phyloP scores from a whole-genome alignment of 2,797 vertebrate genomes.

The Xyrichtys novacula region DNA sequence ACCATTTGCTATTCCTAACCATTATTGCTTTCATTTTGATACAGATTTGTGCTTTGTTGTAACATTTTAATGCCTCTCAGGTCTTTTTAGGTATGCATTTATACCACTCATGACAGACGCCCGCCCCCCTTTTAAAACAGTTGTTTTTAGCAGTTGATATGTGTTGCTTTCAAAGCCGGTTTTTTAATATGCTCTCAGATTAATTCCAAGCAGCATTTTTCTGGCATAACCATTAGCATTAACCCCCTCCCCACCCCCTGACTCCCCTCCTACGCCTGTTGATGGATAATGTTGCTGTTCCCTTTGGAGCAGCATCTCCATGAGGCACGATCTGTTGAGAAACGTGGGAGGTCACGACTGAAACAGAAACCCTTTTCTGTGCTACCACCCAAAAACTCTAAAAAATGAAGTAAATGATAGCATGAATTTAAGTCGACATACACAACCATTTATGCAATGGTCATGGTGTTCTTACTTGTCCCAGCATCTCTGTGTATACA shows the following conservation, averaged over 20 bases:
- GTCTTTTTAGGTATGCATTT: conserved; percentile 30
- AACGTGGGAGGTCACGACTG: conserved; percentile 77
- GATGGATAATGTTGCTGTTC: conserved; percentile 76
- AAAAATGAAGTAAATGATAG: conserved; percentile 26
- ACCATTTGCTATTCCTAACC: neutral
- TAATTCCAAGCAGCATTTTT: conserved; percentile 74
- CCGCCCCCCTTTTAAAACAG: conserved; percentile 38
- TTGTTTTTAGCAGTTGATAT: conserved; percentile 62
- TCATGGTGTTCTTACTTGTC: neutral
- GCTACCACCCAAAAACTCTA: conserved; percentile 34
- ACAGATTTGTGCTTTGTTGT: neutral
- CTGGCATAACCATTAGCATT: conserved; percentile 70
- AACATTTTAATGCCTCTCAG: conserved; percentile 13
- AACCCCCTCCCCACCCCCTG: conserved; percentile 60
- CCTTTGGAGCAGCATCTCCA: conserved; percentile 67
- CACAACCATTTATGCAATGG: neutral
- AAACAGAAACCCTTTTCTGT: conserved; percentile 47
- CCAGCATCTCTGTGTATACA: neutral
- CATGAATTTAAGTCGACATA: conserved; percentile 8
- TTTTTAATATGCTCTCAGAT: conserved; percentile 73
- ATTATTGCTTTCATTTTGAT: neutral
- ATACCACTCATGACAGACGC: conserved; percentile 29
- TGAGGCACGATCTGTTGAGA: conserved; percentile 70
- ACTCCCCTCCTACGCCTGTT: conserved; percentile 71
- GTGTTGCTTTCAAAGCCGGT: conserved; percentile 62